Evolutionary conservation across 2,797 vertebrate species (phyloP).

Genomic region (Esox masquinongy): DNA sequence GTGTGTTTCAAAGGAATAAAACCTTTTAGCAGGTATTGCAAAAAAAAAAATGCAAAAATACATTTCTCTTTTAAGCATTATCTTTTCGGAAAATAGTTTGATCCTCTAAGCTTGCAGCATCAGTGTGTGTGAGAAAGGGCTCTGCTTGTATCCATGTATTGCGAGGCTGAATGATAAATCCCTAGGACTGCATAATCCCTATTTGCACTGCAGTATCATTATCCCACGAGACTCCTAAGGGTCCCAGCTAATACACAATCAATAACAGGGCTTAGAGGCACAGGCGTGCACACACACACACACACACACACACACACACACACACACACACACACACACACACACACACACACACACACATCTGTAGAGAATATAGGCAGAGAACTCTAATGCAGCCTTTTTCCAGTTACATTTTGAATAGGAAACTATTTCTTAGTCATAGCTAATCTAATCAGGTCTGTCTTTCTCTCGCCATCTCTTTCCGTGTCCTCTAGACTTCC

Average conservation of each 20-base stretch:
- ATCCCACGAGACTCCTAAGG: not conserved
- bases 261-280: constrained; percentile 47
- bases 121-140: not conserved
- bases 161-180: constrained; percentile 62
- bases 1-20: not conserved
- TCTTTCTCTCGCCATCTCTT: not conserved
- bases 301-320: not conserved
- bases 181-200: not conserved
- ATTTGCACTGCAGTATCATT: constrained; percentile 9
- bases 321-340: not conserved
- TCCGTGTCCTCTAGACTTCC: constrained; percentile 75
- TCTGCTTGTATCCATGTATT: constrained; percentile 51
- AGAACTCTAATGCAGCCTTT: not conserved
- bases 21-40: not conserved
- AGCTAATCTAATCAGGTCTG: not conserved
- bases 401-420: not conserved
- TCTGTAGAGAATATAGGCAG: not conserved
- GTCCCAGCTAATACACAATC: not conserved
- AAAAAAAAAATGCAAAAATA: not conserved
- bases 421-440: not conserved
- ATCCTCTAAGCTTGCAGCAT: not conserved
- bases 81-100: not conserved
- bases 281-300: not conserved
- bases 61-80: not conserved
- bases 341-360: not conserved